phyloP scores from a whole-genome alignment of 2,888 invertebrate genomes.

The Cyrtodaria siliqua region DNA sequence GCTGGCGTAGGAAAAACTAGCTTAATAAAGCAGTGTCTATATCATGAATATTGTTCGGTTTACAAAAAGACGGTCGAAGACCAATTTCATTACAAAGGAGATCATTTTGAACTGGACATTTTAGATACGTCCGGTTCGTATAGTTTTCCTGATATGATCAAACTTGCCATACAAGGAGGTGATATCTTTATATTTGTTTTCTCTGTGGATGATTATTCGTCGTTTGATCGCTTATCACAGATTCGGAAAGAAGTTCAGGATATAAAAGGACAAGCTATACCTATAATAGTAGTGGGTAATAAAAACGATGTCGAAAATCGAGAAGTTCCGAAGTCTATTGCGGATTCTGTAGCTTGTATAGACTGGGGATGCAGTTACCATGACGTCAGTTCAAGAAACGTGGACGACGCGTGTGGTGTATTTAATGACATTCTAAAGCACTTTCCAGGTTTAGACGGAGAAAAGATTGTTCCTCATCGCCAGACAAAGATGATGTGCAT shows the following conservation, averaged over 20 bases:
- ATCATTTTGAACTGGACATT: slow-evolving; percentile 76
- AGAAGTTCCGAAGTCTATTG: slow-evolving; percentile 89
- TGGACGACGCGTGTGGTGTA: slow-evolving; percentile 17
- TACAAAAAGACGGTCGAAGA: slow-evolving; percentile 86
- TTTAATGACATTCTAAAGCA: slow-evolving; percentile 42
- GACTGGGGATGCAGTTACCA: slow-evolving; percentile 51
- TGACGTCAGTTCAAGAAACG: slow-evolving; percentile 32
- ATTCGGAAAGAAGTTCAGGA: slow-evolving; percentile 76
- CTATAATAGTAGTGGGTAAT: slow-evolving; percentile 81
- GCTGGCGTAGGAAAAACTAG: slow-evolving; percentile 85
- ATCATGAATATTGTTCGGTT: slow-evolving; percentile 80
- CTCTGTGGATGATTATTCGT: slow-evolving; percentile 81
- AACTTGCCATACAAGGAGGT: slow-evolving; percentile 82
- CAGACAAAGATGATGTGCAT: neutral
- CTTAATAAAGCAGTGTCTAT: slow-evolving; percentile 82
- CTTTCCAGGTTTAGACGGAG: slow-evolving; percentile 37
- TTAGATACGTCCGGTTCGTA: slow-evolving; percentile 85
- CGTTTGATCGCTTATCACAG: slow-evolving; percentile 80
- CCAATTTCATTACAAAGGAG: slow-evolving; percentile 82
- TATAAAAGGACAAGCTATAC: slow-evolving; percentile 65
- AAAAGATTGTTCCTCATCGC: too few species aligned
- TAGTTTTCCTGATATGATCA: slow-evolving; percentile 86
- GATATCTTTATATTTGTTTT: slow-evolving; percentile 86
- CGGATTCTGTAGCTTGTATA: slow-evolving; percentile 89
- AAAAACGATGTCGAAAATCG: slow-evolving; percentile 74